Percentiles rank a stretch among this genome's conserved stretches.
Evolutionary conservation across 2,888 invertebrate species (phyloP).

Genomic region (Agriopis leucophaearia): DNA sequence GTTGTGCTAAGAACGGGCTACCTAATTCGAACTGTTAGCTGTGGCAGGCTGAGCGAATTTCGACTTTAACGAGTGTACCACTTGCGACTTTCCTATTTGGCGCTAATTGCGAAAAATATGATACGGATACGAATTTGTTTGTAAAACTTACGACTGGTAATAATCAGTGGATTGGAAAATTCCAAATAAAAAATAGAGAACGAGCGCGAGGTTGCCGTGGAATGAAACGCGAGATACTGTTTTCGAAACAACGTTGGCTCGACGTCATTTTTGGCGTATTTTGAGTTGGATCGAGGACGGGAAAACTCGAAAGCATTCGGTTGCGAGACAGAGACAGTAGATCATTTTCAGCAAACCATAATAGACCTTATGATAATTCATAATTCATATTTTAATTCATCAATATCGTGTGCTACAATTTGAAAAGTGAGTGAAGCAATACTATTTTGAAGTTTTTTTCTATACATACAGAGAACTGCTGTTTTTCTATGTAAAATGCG

Average conservation of each 20-base stretch:
- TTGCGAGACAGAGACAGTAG: conserved; percentile 73
- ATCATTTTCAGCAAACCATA: conserved; percentile 63
- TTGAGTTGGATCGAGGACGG: conserved; percentile 85
- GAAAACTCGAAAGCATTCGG: conserved; percentile 86
- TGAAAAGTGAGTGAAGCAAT: conserved; percentile 75
- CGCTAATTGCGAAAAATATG: conserved; percentile 82
- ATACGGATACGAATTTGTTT: conserved; percentile 82
- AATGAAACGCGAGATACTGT: conserved; percentile 83
- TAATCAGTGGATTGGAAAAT: conserved; percentile 88
- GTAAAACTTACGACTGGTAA: conserved; percentile 80
- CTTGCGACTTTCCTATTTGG: conserved; percentile 82
- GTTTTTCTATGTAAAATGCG: conserved; percentile 80
- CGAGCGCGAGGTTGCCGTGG: conserved; percentile 76
- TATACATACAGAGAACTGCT: conserved; percentile 74
- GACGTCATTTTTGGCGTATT: conserved; percentile 87
- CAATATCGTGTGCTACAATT: conserved; percentile 60
- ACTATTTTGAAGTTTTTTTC: conserved; percentile 84
- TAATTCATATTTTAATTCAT: conserved; percentile 67
- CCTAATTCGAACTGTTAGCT: conserved; percentile 68
- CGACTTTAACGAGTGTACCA: conserved; percentile 66
- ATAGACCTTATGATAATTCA: conserved; percentile 71
- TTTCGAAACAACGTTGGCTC: conserved; percentile 83
- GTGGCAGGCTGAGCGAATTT: conserved; percentile 58
- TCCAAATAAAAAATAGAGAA: conserved; percentile 82
- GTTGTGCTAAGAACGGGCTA: conserved; percentile 46